Base-by-base conservation (phyloP, 2,113 vertebrate species). In the Tupaia tana region DNA sequence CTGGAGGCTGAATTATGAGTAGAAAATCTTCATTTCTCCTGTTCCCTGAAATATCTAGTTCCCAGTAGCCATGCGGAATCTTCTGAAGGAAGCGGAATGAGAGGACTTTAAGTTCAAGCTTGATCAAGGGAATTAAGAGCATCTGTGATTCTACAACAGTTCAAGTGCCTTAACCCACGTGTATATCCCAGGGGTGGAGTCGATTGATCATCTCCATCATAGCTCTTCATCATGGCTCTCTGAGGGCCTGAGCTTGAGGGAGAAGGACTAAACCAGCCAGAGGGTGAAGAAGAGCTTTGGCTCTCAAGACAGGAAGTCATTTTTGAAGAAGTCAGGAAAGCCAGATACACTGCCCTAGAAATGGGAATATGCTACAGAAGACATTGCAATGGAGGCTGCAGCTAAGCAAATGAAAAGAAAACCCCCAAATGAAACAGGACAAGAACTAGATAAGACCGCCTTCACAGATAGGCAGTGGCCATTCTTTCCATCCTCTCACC, bases 21-120 rank as follows among this genome's bases (percentile, higher is more conserved):
- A n/a, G n/a, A n/a, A n/a, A n/a, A n/a, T n/a, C n/a, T n/a, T n/a
- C n/a, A n/a, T n/a, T n/a, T n/a, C n/a, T n/a, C n/a, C n/a, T n/a
- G n/a, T n/a, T n/a, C n/a, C n/a, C n/a, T n/a, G n/a, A n/a, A n/a
- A n/a, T n/a, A n/a, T n/a, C n/a, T n/a, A n/a, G n/a, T n/a, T n/a
- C n/a, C n/a, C n/a, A n/a, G n/a, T n/a, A n/a, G n/a, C n/a, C n/a
- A n/a, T n/a, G n/a, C n/a, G n/a, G n/a, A n/a, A n/a, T n/a, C n/a
- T n/a, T n/a, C n/a, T n/a, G n/a, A n/a, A n/a, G n/a, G n/a, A n/a
- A n/a, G n/a, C n/a, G 3, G 20, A 77, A n/a, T 54, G 22, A 81
- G 89, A 81, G 79, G 29, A 92, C 56, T 43, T 54, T 56, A 66
- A 90, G 29, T 78, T 93, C 69, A 77, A 70, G n/a, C 75, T 64